Evolutionary conservation across 2,113 vertebrate species (phyloP).

Genomic region (Charadrius vociferus): DNA sequence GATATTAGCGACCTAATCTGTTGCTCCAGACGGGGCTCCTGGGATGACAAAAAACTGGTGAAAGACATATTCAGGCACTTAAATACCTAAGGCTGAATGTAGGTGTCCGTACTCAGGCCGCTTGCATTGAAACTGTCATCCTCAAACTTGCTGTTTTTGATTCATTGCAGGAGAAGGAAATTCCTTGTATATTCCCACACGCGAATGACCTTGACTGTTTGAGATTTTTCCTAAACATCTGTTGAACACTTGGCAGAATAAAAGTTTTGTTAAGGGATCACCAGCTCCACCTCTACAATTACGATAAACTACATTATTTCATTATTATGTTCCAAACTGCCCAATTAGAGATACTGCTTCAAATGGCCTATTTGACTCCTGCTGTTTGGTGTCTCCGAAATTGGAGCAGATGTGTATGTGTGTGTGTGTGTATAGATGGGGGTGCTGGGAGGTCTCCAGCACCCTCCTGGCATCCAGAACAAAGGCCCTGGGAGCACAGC

Average conservation of each 20-base stretch:
- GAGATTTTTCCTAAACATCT: constrained; percentile 21
- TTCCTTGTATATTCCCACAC: constrained; percentile 6
- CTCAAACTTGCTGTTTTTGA: background rate
- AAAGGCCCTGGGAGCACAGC: background rate
- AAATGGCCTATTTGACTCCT: background rate
- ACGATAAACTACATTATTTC: background rate
- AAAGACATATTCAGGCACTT: background rate
- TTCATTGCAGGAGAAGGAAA: constrained; percentile 6
- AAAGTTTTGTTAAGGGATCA: background rate
- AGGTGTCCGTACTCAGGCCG: background rate
- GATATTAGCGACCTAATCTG: background rate
- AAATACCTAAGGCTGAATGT: background rate
- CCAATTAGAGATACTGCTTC: background rate
- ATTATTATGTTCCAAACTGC: background rate
- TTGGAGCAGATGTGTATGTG: too few relatives aligned
- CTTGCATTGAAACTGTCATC: background rate
- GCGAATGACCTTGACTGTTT: background rate
- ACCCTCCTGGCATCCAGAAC: background rate
- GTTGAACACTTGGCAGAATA: background rate
- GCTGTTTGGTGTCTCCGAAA: background rate
- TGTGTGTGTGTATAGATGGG: background rate
- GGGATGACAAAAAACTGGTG: background rate
- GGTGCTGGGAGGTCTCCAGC: background rate
- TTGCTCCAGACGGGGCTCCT: background rate
- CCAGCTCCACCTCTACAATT: background rate